Percentiles rank a stretch among this genome's conserved stretches.
Evolutionary conservation across 1,140 invertebrate species (phyloP).

Genomic region (Metopolophium dirhodum): DNA sequence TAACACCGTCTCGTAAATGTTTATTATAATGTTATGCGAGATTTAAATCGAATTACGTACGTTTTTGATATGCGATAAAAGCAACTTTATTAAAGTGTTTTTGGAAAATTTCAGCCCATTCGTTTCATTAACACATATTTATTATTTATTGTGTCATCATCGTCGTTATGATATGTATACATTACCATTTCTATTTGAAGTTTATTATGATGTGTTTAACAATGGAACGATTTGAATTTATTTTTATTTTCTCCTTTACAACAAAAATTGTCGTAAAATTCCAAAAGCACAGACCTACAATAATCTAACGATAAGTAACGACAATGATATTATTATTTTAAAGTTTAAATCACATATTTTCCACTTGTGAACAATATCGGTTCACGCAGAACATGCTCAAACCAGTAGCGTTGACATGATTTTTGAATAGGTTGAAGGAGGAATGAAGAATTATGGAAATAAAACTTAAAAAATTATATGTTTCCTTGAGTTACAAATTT

Average conservation of each 20-base stretch:
- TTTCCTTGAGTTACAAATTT: not conserved
- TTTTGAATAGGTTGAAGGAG: not conserved
- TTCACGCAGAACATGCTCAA: not conserved
- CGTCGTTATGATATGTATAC: not conserved
- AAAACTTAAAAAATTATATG: not conserved
- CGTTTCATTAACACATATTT: slow-evolving; percentile 28
- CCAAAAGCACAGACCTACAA: not conserved
- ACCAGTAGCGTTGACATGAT: not conserved
- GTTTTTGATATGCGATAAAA: slow-evolving; percentile 38
- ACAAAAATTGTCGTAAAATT: slow-evolving; percentile 2
- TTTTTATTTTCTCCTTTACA: not conserved
- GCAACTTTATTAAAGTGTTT: slow-evolving; percentile 33
- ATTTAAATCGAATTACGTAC: slow-evolving; percentile 29
- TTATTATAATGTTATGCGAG: not conserved
- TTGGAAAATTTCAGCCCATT: slow-evolving; percentile 21
- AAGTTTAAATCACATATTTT: not conserved
- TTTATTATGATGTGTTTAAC: not conserved
- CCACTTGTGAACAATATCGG: not conserved
- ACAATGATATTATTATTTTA: not conserved
- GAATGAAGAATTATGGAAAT: not conserved
- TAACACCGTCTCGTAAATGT: not conserved
- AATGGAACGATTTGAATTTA: not conserved
- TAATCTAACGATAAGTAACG: not conserved
- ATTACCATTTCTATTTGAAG: not conserved
- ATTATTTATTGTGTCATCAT: not conserved